Conservation (phyloP, 2,113 vertebrate species). For the Podarcis cretensis region DNA sequence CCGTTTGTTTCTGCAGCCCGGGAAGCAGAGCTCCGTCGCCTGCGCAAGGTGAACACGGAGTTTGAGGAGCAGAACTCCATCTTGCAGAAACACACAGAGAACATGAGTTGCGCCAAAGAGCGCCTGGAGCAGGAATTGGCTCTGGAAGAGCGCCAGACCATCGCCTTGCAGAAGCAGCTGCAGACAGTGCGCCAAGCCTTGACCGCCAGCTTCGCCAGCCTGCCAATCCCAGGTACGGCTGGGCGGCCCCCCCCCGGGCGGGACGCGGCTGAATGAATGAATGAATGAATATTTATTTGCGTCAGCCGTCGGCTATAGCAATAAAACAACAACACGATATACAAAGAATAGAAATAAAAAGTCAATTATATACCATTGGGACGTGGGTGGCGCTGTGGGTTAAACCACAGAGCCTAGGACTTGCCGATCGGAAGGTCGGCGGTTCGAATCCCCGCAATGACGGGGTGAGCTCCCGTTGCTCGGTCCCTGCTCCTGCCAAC, state of each 20-base stretch:
- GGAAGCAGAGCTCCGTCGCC: conserved; percentile 92
- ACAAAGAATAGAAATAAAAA: too few species aligned
- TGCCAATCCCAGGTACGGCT: conserved; percentile 88
- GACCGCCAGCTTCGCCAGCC: conserved; percentile 87
- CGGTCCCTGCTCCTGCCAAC: too few species aligned
- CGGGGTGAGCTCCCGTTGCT: too few species aligned
- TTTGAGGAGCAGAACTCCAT: conserved; percentile 97
- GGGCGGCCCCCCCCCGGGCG: neutral
- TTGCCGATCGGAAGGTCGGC: too few species aligned
- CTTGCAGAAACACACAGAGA: conserved; percentile 94
- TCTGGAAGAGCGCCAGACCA: conserved; percentile 90
- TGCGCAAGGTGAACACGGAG: conserved; percentile 95
- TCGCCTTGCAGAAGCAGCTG: conserved; percentile 91
- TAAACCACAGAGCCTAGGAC: too few species aligned
- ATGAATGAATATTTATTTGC: too few species aligned
- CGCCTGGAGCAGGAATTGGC: conserved; percentile 93
- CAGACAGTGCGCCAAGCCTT: conserved; percentile 91
- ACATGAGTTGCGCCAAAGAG: conserved; percentile 95
- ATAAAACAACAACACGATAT: too few species aligned
- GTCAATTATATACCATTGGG: too few species aligned
- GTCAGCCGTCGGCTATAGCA: too few species aligned
- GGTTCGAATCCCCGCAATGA: too few species aligned
- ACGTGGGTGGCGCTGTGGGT: too few species aligned
- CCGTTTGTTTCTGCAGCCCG: conserved; percentile 76
- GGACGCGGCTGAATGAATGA: too few species aligned